Base-by-base conservation (phyloP, 1,140 invertebrate genomes). In the Heliconius eleuchia region DNA sequence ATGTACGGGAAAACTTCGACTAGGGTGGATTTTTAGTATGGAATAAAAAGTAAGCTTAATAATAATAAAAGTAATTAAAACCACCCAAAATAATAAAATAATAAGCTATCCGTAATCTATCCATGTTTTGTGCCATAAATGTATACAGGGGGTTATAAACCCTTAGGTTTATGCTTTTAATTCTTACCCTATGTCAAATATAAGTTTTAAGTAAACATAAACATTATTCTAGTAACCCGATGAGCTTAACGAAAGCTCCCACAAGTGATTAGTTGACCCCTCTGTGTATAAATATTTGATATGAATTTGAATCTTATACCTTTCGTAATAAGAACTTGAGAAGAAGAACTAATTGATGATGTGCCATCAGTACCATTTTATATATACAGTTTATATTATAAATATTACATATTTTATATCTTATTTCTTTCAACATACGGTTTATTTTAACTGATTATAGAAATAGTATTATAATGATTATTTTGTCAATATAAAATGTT, bases 171-270 rank as follows among this genome's bases (percentile, higher is more conserved):
- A 87, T 82, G 84, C 84, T 83, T 84, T 88, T 90, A 89, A 92
- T 91, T 76, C 81, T n/a, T 66, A 66, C 60, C 89, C 89, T 86
- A 86, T 85, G 85, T 80, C 84, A 82, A 85, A 87, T 84, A 88
- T 91, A 89, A 89, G 89, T 89, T 85, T 85, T 84, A 81, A 85
- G 86, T 87, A 92, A 93, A 93, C 85, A 91, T 87, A 92, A 93
- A 93, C 92, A 92, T 93, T 93, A 92, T 93, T 93, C 86, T 88
- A 93, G 91, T 93, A 93, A 93, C 87, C 85, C 88, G 91, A 92
- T 92, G 86, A 93, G 89, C 88, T 91, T 88, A 91, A 76, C 74
- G 82, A 86, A 84, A 86, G 85, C 88, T 89, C 89, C 89, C 89
- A 89, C 85, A 88, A 88, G 85, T 86, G 91, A 93, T 92, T 92